Evolutionary conservation across 2,888 invertebrate genomes (phyloP), one percentile per base, ranked within the genome.

Genomic region (Tridacna crocea): DNA sequence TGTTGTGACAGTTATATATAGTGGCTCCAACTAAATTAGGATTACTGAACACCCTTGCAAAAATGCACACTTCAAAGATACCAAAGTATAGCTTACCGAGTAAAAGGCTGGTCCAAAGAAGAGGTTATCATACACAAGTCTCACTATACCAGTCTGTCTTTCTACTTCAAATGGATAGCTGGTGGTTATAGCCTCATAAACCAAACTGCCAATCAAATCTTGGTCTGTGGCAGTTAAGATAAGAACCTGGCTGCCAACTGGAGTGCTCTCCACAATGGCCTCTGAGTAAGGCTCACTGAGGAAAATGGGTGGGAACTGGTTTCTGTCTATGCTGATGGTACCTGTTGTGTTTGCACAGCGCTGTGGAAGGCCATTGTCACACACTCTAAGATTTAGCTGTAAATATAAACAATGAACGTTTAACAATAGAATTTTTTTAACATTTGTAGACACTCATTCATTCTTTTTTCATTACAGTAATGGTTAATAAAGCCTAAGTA

Each of bases 281-380:
- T 79, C 82, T 47, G 74, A 75, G 81, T 90, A 90, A 13, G 90
- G 90, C 26, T 84, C 79, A 26, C 84, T 86, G 58, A 85, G 36
- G 83, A 92, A 93, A 72, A 85, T 76, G 15, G 93, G 93, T 10
- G 89, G 81, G 86, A 87, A 88, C 80, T 88, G 89, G 82, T 92
- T 92, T 15, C 92, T 87, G 10, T 75, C 80, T 19, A 92, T 85
- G 11, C 72, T 77, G 13, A 93, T 85, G 11, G 79, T 85, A n/a
- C 89, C 92, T 17, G 89, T 87, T 58, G 77, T 85, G 77, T 89
- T 90, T 46, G 83, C 85, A 87, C 91, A 91, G 13, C 87, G 81
- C 47, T 68, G 76, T 10, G 91, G 91, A 24, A 88, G 66, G 1
- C 91, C 91, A 76, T 86, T 85, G 77, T 91, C 91, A 85, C 91